Evolutionary conservation across 2,113 vertebrate genomes (phyloP), one percentile per base, ranked within the genome.

Genomic region (Eublepharis macularius): DNA sequence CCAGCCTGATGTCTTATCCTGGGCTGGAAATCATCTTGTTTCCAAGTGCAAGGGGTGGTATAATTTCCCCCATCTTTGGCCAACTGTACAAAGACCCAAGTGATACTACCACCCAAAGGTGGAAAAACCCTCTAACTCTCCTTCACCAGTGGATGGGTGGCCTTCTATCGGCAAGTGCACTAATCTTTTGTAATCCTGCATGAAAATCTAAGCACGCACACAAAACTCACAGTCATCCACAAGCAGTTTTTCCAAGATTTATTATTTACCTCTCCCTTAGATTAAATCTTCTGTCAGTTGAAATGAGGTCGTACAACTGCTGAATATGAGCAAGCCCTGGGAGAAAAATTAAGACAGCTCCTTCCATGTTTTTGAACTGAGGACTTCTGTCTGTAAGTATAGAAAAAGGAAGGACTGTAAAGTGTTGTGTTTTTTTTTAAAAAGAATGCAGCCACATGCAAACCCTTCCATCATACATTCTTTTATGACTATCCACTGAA

Each of bases 321-420:
- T 99, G 98, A 90, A 99, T 99, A 91, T 99, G 98, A 87, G 99
- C 98, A 87, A 99, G 96, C 60, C 98, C 99, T 0, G 99, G 99
- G 81, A 99, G 95, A 89, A 99, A 99, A 76, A 99, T 96, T 63
- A 99, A 92, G 57, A 98, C 96, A 13, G 99, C 98, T 77, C 99
- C 99, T 54, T 98, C 97, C 83, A 98, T 16, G 51, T 91, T 96
- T 69, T 95, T 96, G 94, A 98, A 99, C n/a, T 98, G 98, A 0
- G 98, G 96, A 65, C 97, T 97, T 95, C 92, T 97, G 49, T 98
- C 99, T 99, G 93, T 24, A 86, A 93, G 91, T 43, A 87, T 4
- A 91, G 0, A 86, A 82, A 75, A 14, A 69, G 39, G 39, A 91
- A 7, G 47, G 34, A 39, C 17, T 36, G 14, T 39, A 70, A 70